Percentiles rank a stretch among this genome's conserved stretches.
Evolutionary conservation across 2,113 vertebrate genomes (phyloP).

Genomic region (Todiramphus saurophagus): DNA sequence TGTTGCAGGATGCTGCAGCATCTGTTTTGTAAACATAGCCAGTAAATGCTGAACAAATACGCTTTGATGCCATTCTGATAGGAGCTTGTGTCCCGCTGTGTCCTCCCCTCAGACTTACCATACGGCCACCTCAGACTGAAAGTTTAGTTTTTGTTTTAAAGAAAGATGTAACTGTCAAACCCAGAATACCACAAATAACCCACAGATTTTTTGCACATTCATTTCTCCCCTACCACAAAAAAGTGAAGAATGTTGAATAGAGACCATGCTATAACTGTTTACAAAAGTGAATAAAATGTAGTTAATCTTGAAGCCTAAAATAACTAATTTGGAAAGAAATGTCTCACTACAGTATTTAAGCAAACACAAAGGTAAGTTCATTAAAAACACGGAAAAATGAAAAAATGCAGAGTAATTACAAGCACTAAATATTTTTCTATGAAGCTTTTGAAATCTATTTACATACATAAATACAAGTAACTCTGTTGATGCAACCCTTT

Average conservation of each 20-base stretch:
- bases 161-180: slow-evolving; percentile 45
- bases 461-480: slow-evolving; percentile 85
- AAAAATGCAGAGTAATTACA: slow-evolving; percentile 75
- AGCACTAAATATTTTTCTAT: slow-evolving; percentile 78
- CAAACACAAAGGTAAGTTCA: slow-evolving; percentile 71
- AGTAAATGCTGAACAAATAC: neutral
- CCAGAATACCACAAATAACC: slow-evolving; percentile 72
- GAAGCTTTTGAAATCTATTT: slow-evolving; percentile 80
- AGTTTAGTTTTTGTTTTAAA: slow-evolving; percentile 60
- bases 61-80: neutral
- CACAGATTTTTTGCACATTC: slow-evolving; percentile 60
- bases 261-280: slow-evolving; percentile 79
- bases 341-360: slow-evolving; percentile 76
- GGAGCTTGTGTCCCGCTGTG: neutral
- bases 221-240: slow-evolving; percentile 71
- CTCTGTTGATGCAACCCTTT: slow-evolving; percentile 74
- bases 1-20: neutral
- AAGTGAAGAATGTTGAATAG: slow-evolving; percentile 66
- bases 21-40: slow-evolving; percentile 38
- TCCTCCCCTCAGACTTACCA: slow-evolving; percentile 22
- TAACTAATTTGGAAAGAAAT: slow-evolving; percentile 73
- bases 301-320: slow-evolving; percentile 73
- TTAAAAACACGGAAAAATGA: slow-evolving; percentile 72
- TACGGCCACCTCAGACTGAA: slow-evolving; percentile 24
- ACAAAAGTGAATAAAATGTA: slow-evolving; percentile 80